These are phyloP conservation scores for Pachliopta kotzebuea DNA, from an alignment of 2,888 invertebrate genomes.

Conservation along the genomic window DNA sequence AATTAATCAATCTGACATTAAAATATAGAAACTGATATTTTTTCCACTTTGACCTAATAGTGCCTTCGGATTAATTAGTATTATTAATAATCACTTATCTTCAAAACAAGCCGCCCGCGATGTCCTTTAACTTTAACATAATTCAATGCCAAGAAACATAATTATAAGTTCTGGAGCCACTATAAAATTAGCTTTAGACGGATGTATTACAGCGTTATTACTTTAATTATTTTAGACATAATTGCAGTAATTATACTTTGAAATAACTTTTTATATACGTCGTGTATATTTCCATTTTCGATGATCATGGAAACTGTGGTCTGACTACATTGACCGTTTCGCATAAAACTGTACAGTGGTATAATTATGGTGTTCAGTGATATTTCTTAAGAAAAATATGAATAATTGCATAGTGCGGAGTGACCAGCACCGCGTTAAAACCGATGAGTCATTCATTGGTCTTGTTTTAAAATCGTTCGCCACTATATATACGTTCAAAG, in stretches of 20 bases:
- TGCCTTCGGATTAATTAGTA: slow-evolving; percentile 15
- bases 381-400: slow-evolving; percentile 42
- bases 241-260: background rate
- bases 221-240: slow-evolving; percentile 20
- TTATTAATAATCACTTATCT: slow-evolving; percentile 19
- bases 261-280: slow-evolving; percentile 9
- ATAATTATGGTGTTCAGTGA: slow-evolving; percentile 39
- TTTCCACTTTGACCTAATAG: slow-evolving; percentile 16
- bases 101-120: slow-evolving; percentile 18
- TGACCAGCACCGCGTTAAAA: slow-evolving; percentile 66
- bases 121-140: slow-evolving; percentile 15
- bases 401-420: slow-evolving; percentile 53
- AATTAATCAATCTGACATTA: slow-evolving; percentile 11
- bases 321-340: slow-evolving; percentile 18
- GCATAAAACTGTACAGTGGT: slow-evolving; percentile 30
- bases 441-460: slow-evolving; percentile 78
- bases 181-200: slow-evolving; percentile 10
- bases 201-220: slow-evolving; percentile 5
- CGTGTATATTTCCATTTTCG: slow-evolving; percentile 17
- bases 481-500: slow-evolving; percentile 51
- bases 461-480: slow-evolving; percentile 60
- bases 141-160: slow-evolving; percentile 15
- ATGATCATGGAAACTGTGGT: slow-evolving; percentile 22
- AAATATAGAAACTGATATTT: slow-evolving; percentile 11
- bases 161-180: slow-evolving; percentile 6